Evolutionary conservation across 1,140 invertebrate genomes (phyloP).

Genomic region (Drosophila lacertosa): DNA sequence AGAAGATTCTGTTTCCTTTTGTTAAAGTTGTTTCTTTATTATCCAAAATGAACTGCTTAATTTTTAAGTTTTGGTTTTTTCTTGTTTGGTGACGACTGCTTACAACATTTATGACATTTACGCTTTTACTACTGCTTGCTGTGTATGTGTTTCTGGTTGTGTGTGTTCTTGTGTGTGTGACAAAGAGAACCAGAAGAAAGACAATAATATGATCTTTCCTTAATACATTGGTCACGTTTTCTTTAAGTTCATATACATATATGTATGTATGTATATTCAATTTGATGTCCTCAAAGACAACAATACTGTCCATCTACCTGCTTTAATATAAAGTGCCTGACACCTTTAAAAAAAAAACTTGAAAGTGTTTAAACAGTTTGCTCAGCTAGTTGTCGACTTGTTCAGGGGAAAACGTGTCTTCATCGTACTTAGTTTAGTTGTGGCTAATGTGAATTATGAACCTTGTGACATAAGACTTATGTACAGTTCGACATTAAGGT

Average conservation of each 20-base stretch:
- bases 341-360: background rate
- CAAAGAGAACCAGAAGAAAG: slow-evolving; percentile 1
- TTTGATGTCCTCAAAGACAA: too few relatives aligned
- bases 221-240: slow-evolving; percentile 9
- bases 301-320: slow-evolving; percentile 1
- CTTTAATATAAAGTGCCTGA: background rate
- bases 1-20: slow-evolving; percentile 35
- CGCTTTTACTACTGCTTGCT: slow-evolving; percentile 19
- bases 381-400: background rate
- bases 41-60: slow-evolving; percentile 73
- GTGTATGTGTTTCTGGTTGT: slow-evolving; percentile 26
- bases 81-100: slow-evolving; percentile 42
- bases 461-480: slow-evolving; percentile 35
- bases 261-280: too few relatives aligned
- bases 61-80: slow-evolving; percentile 32
- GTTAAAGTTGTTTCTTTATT: slow-evolving; percentile 74
- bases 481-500: slow-evolving; percentile 29
- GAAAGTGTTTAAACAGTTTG: background rate
- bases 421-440: background rate
- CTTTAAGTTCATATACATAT: too few relatives aligned
- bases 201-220: background rate
- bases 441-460: slow-evolving; percentile 8
- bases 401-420: background rate
- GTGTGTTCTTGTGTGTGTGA: slow-evolving; percentile 21
- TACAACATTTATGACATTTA: slow-evolving; percentile 66